Evolutionary conservation across 30 jellyfish, hydroid and myxozoan species (phyloP).

Genomic region (Aurelia sp.): DNA sequence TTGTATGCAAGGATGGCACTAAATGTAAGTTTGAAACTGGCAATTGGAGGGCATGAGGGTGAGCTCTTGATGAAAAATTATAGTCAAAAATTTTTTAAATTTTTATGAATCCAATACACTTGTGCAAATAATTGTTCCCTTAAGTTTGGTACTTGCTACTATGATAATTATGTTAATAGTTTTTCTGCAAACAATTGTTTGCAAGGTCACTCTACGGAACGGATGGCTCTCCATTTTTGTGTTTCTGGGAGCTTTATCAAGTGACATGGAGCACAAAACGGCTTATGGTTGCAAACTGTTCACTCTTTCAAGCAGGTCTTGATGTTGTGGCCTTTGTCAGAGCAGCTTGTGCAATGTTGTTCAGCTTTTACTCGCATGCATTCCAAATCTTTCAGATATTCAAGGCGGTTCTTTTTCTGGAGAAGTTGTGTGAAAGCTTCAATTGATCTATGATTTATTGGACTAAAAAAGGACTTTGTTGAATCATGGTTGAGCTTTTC

Average conservation of each 20-base stretch:
- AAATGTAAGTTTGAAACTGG: not conserved
- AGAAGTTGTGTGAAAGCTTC: conserved; percentile 20
- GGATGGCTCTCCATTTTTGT: not conserved
- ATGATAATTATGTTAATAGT: no score
- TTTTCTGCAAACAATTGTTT: no score
- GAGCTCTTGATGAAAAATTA: no score
- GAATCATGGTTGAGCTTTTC: conserved; percentile 5
- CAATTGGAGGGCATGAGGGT: not conserved
- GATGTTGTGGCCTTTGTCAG: conserved; percentile 27
- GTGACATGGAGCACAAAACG: conserved; percentile 23
- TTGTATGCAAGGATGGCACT: not conserved
- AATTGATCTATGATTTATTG: not conserved
- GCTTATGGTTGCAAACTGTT: not conserved
- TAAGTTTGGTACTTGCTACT: no score
- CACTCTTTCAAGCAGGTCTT: conserved; percentile 43
- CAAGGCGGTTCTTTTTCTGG: conserved; percentile 20
- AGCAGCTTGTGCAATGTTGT: conserved; percentile 29
- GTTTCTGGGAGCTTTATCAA: not conserved
- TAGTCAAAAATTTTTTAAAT: no score
- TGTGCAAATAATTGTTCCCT: no score
- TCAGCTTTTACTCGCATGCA: conserved; percentile 15
- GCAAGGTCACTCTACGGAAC: not conserved
- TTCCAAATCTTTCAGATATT: conserved; percentile 16
- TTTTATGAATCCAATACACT: no score
- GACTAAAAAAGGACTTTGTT: not conserved